Percentiles rank a stretch among this genome's conserved stretches.
phyloP scores from a whole-genome alignment of 1,140 invertebrate species.

The Paraescarpia echinospica region DNA sequence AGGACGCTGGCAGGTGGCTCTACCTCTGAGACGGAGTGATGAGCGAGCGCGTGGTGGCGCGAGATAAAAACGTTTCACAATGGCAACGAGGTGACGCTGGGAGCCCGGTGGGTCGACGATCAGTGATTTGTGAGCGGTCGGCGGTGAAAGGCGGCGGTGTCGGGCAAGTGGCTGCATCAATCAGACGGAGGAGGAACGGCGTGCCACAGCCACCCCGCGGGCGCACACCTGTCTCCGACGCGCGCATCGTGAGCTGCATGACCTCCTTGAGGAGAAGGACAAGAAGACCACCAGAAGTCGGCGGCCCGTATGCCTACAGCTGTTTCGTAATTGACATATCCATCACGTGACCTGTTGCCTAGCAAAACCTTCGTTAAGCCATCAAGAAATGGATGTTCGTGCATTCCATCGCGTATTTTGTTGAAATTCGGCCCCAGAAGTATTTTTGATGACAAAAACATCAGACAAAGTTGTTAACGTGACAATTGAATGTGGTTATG shows the following conservation, averaged over 20 bases:
- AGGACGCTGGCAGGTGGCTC: not conserved
- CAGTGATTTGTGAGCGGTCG: not conserved
- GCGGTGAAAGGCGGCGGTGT: not conserved
- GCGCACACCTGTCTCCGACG: not conserved
- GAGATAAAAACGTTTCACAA: not conserved
- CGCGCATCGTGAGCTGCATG: not conserved
- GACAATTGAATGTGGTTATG: too few species aligned
- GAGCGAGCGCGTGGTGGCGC: not conserved
- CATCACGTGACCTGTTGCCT: too few species aligned
- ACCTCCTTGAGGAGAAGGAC: too few species aligned
- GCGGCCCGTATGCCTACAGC: too few species aligned
- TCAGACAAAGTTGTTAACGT: too few species aligned
- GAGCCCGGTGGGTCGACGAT: not conserved
- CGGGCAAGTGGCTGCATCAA: not conserved
- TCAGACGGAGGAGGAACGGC: not conserved
- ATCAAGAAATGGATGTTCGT: too few species aligned
- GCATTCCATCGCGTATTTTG: too few species aligned
- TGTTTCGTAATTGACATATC: too few species aligned
- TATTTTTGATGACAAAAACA: too few species aligned
- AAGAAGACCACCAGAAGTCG: too few species aligned
- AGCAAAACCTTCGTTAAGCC: too few species aligned
- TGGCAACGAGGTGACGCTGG: not conserved
- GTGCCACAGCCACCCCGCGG: not conserved
- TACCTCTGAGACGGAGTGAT: not conserved
- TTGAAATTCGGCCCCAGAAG: too few species aligned